Conservation (phyloP, 2,888 invertebrate species). For the Rhagophthalmus giganteus region DNA sequence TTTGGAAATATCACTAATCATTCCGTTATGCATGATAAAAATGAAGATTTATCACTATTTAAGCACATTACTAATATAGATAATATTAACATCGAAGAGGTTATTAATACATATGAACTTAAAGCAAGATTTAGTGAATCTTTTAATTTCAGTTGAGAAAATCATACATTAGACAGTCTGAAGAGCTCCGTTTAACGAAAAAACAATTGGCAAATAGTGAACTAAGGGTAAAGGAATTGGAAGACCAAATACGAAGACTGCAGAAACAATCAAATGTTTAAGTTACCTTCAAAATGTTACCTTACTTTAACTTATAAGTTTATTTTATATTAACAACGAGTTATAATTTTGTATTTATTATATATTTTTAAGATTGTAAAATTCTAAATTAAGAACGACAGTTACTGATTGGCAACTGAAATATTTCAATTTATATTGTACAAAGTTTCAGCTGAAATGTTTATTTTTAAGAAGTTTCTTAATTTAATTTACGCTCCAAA, state of each 20-base stretch:
- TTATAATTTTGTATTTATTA: background rate
- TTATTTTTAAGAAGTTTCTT: too few relatives aligned
- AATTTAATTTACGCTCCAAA: too few relatives aligned
- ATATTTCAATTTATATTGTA: too few relatives aligned
- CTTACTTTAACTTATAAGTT: background rate
- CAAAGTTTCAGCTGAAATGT: too few relatives aligned
- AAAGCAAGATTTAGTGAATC: background rate
- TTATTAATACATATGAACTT: slow-evolving; percentile 37
- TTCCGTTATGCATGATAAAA: slow-evolving; percentile 7
- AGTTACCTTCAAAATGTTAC: slow-evolving; percentile 7
- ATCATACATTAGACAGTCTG: slow-evolving; percentile 76
- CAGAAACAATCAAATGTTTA: slow-evolving; percentile 54
- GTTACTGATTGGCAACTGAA: too few relatives aligned
- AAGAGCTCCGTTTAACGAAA: slow-evolving; percentile 76
- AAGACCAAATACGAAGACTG: slow-evolving; percentile 70
- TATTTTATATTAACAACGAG: background rate
- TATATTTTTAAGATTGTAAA: too few relatives aligned
- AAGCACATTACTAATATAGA: slow-evolving; percentile 63
- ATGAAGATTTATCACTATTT: slow-evolving; percentile 57
- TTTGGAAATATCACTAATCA: slow-evolving; percentile 57
- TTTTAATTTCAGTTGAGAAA: slow-evolving; percentile 64
- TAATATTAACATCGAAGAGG: slow-evolving; percentile 64
- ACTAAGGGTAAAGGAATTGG: slow-evolving; percentile 77
- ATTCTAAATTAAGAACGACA: too few relatives aligned
- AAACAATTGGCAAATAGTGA: slow-evolving; percentile 79